Evolutionary conservation across 2,888 invertebrate genomes (phyloP).

Genomic region (Eustalomyia histrio): DNA sequence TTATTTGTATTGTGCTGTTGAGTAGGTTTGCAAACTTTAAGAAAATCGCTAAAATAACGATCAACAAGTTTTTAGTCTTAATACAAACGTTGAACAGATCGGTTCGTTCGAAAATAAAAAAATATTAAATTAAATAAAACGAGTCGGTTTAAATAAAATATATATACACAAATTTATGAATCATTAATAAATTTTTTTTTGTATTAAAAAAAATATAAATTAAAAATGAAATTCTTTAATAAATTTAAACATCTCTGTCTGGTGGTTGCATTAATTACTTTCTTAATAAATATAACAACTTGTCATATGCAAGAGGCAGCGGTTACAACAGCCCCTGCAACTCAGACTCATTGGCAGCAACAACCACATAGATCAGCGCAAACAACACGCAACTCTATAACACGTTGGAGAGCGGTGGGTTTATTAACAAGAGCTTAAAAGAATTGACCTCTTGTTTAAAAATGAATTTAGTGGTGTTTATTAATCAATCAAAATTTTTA

Average conservation of each 20-base stretch:
- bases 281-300: conserved; percentile 24
- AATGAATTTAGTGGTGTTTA: no score
- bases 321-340: conserved; percentile 38
- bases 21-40: conserved; percentile 22
- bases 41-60: conserved; percentile 39
- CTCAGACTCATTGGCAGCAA: conserved; percentile 52
- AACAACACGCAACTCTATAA: conserved; percentile 39
- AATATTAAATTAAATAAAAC: neutral
- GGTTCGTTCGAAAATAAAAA: conserved; percentile 34
- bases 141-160: conserved; percentile 5
- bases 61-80: conserved; percentile 52
- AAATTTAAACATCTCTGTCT: conserved; percentile 28
- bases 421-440: neutral
- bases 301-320: conserved; percentile 41
- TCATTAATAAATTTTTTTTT: conserved; percentile 6
- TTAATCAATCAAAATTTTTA: no score
- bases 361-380: conserved; percentile 36
- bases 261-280: conserved; percentile 39
- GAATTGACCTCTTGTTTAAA: no score
- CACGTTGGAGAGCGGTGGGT: conserved; percentile 61
- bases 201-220: conserved; percentile 6
- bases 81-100: conserved; percentile 42
- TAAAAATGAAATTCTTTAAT: conserved; percentile 44
- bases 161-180: conserved; percentile 20
- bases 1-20: conserved; percentile 8